phyloP scores from a whole-genome alignment of 2,797 vertebrate genomes.

The Lacerta viridis region DNA sequence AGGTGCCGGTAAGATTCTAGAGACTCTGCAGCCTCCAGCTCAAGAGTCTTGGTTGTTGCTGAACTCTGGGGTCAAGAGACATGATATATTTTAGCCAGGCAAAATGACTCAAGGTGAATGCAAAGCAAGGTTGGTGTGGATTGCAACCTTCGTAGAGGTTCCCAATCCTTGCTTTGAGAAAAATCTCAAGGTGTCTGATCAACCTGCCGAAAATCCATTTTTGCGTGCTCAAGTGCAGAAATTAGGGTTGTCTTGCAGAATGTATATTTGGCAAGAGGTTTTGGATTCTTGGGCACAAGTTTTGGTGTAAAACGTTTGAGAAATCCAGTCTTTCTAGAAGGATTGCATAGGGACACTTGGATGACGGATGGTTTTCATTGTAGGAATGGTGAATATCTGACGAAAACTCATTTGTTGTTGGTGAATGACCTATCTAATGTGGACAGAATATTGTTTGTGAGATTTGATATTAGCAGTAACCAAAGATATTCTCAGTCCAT shows the following conservation, averaged over 20 bases:
- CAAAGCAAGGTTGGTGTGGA: too few relatives aligned
- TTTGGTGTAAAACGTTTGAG: neutral
- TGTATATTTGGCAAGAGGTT: neutral
- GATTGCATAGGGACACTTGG: neutral
- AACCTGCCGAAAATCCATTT: neutral
- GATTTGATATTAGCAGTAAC: conserved; percentile 18
- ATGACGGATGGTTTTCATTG: neutral
- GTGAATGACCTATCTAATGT: neutral
- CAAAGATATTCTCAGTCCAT: neutral
- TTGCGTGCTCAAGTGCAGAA: neutral
- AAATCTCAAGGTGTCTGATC: too few relatives aligned
- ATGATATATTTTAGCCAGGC: too few relatives aligned
- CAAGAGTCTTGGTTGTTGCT: too few relatives aligned
- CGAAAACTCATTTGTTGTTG: conserved; percentile 20
- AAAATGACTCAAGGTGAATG: too few relatives aligned
- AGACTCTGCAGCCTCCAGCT: too few relatives aligned
- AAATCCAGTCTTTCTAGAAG: neutral
- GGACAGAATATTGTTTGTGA: conserved; percentile 26
- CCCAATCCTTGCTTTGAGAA: too few relatives aligned
- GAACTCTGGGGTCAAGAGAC: too few relatives aligned
- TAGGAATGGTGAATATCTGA: neutral
- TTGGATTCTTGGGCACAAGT: neutral
- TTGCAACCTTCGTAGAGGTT: too few relatives aligned
- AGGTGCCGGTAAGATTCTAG: too few relatives aligned
- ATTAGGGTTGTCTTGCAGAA: neutral